A percentile compares a stretch with the other conserved stretches of the same genome.
Evolutionary conservation across 1,140 invertebrate genomes (phyloP).

Genomic region (Cyphomyrmex costatus): DNA sequence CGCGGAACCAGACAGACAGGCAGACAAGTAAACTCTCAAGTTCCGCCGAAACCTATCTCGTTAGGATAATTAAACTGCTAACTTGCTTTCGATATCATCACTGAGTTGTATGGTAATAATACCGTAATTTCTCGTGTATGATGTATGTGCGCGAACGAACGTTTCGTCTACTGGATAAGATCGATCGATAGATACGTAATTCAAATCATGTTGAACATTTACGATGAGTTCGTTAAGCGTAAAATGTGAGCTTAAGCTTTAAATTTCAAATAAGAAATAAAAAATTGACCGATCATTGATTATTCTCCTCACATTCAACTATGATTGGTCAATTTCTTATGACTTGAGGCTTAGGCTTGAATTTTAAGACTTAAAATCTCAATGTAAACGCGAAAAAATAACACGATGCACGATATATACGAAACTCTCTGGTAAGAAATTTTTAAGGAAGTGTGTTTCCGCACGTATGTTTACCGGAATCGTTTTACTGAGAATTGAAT

Average conservation of each 20-base stretch:
- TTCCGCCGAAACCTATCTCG: slow-evolving; percentile 6
- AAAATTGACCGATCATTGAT: too few species aligned
- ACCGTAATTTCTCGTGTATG: background rate
- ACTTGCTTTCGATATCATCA: slow-evolving; percentile 9
- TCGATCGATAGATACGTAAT: background rate
- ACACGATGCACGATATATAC: background rate
- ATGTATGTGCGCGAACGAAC: background rate
- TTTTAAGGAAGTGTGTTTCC: background rate
- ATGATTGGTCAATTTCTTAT: too few species aligned
- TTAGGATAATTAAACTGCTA: slow-evolving; percentile 28
- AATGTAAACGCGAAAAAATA: background rate
- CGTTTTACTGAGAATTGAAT: slow-evolving; percentile 33
- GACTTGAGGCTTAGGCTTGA: too few species aligned
- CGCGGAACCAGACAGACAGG: background rate
- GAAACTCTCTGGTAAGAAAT: background rate
- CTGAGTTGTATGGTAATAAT: background rate
- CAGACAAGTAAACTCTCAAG: background rate
- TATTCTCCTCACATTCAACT: too few species aligned
- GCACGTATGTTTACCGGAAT: slow-evolving; percentile 18
- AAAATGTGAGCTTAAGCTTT: too few species aligned
- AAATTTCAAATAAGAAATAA: too few species aligned
- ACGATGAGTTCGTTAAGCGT: too few species aligned
- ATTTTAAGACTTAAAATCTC: too few species aligned
- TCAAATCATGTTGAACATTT: too few species aligned
- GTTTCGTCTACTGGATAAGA: background rate